Percentiles rank a stretch among this genome's conserved stretches.
These are phyloP conservation scores for Noctua janthe DNA, from an alignment of 2,888 invertebrate genomes.

Conservation along the genomic window DNA sequence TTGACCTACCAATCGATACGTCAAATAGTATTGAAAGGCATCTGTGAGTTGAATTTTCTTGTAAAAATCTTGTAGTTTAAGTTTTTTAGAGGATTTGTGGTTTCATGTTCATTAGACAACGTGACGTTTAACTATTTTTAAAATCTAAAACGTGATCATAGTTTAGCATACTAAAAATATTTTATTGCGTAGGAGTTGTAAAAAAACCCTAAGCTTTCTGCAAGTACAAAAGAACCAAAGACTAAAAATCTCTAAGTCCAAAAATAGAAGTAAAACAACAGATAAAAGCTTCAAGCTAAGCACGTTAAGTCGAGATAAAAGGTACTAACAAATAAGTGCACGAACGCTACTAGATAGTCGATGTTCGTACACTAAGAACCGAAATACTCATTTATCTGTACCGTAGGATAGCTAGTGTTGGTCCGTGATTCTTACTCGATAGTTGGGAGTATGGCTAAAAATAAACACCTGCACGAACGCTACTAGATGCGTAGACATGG, in stretches of 20 bases:
- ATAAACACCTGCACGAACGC: not conserved
- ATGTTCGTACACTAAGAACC: conserved; percentile 45
- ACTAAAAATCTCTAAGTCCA: not conserved
- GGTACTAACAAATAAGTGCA: conserved; percentile 51
- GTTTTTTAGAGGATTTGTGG: not conserved
- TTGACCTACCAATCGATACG: conserved; percentile 19
- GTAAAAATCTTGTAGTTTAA: not conserved
- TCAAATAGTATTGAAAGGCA: not conserved
- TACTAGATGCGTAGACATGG: conserved; percentile 12
- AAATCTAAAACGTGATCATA: not conserved
- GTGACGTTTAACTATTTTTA: not conserved
- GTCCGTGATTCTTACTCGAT: not conserved
- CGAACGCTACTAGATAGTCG: too few species aligned
- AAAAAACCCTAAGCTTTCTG: not conserved
- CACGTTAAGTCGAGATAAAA: conserved; percentile 48
- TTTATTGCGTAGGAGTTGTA: not conserved
- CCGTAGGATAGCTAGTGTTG: conserved; percentile 23
- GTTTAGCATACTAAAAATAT: not conserved
- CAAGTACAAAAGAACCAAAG: not conserved
- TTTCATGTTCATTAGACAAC: conserved; percentile 1
- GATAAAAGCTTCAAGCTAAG: conserved; percentile 26
- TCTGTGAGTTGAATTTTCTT: not conserved
- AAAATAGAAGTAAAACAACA: conserved; percentile 9
- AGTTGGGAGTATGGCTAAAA: not conserved
- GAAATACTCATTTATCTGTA: conserved; percentile 51